Evolutionary conservation across 2,797 vertebrate species (phyloP), one percentile per base, ranked within the genome.

Genomic region (Gouania willdenowi): DNA sequence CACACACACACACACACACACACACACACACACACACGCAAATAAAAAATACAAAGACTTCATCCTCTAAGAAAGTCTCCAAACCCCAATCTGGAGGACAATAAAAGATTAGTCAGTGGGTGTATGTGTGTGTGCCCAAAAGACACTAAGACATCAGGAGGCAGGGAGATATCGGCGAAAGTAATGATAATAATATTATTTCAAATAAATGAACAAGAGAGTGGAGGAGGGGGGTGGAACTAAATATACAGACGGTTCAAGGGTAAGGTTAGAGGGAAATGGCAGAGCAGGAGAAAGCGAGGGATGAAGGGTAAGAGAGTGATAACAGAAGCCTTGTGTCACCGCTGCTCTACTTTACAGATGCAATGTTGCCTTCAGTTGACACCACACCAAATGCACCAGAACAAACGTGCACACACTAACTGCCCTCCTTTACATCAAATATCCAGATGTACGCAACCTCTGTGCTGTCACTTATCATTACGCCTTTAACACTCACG

Each of bases 391-490:
- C 26, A 47, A 50, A 34, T n/a, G 13, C 41, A 39, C 27, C 39
- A 14, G 10, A 57, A 60, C 46, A 56, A 55, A 66, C 41, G 50
- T 33, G 26, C 22, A 61, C 29, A 18, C 33, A 26, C 38, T 48
- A 50, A 69, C 35, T 34, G 37, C 43, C 57, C 60, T 37, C 52
- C 31, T 48, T 31, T 38, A 33, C 56, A 61, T 71, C 50, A 52
- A 71, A 53, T 59, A n/a, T n/a, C n/a, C 58, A 32, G 62, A 77
- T 53, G 70, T 68, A 66, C 59, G 51, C 50, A 53, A 75, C 57
- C 43, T 29, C 39, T 75, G 55, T 15, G 64, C 66, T 79, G 84
- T 86, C 81, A 81, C 79, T 75, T 56, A 73, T 83, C 60, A 81
- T 87, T 63, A 83, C 49, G 71, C 86, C 71, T 71, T 71, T 47